A percentile compares a stretch with the other conserved stretches of the same genome.
Conservation (phyloP, 2,797 vertebrate genomes). For the Ctenochaetus hawaiiensis region DNA sequence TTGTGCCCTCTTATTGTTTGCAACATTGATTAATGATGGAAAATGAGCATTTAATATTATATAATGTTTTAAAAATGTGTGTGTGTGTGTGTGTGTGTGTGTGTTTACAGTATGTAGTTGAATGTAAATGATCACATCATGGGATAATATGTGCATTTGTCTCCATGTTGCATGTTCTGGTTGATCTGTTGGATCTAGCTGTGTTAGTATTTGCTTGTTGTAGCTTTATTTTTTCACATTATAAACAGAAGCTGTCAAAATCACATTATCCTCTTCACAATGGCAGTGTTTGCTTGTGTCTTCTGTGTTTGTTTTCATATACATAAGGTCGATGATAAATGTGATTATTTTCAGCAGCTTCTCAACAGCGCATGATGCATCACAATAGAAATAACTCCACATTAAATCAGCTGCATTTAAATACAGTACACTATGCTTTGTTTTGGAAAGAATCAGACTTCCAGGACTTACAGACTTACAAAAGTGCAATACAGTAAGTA, state of each 20-base stretch:
- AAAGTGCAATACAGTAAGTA: neutral
- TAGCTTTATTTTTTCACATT: constrained; percentile 2
- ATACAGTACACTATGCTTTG: neutral
- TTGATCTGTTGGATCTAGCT: neutral
- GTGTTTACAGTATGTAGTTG: neutral
- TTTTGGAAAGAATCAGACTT: neutral
- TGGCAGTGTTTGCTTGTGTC: neutral
- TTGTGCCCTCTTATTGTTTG: neutral
- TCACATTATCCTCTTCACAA: constrained; percentile 2
- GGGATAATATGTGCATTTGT: neutral
- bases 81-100: no score
- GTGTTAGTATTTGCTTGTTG: neutral
- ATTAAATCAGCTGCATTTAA: constrained; percentile 3
- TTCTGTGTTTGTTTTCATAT: neutral
- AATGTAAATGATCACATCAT: neutral
- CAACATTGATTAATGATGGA: no score
- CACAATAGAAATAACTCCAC: neutral
- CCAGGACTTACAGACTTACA: neutral
- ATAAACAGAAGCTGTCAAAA: constrained; percentile 7
- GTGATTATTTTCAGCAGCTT: neutral
- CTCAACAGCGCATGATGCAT: neutral
- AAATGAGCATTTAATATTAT: neutral
- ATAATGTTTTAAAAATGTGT: no score
- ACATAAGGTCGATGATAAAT: neutral
- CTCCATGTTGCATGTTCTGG: no score